Percentiles rank a stretch among this genome's conserved stretches.
phyloP scores from a whole-genome alignment of 1,140 invertebrate genomes.

The Augochlora pura region DNA sequence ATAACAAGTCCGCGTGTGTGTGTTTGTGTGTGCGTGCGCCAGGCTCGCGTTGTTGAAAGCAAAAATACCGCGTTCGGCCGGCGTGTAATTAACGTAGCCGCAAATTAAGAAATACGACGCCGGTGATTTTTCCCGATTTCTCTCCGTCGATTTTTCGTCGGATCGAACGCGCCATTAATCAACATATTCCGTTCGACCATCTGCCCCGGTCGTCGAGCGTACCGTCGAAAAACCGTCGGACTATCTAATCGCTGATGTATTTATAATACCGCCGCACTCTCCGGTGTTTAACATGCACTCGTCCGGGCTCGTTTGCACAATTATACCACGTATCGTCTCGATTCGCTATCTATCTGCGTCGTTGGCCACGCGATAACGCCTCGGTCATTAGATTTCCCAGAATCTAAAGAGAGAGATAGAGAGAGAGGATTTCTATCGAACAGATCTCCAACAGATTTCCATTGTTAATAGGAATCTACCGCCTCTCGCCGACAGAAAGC shows the following conservation, averaged over 20 bases:
- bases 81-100: too few species aligned
- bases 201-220: neutral
- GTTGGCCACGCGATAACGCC: neutral
- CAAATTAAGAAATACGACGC: too few species aligned
- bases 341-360: neutral
- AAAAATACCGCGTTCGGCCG: too few species aligned
- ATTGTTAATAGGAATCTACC: neutral
- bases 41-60: too few species aligned
- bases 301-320: constrained; percentile 2
- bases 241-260: constrained; percentile 21
- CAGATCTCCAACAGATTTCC: neutral
- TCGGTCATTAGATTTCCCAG: neutral
- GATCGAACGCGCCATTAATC: too few species aligned
- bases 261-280: constrained; percentile 22
- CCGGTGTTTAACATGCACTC: constrained; percentile 27
- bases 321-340: neutral
- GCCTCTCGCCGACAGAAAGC: too few species aligned
- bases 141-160: too few species aligned
- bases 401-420: neutral
- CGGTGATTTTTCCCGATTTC: too few species aligned
- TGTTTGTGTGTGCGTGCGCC: too few species aligned
- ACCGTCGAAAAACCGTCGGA: neutral
- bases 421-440: neutral
- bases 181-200: constrained; percentile 3
- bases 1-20: too few species aligned